phyloP scores from a whole-genome alignment of 2,113 vertebrate genomes.

The Sardina pilchardus region DNA sequence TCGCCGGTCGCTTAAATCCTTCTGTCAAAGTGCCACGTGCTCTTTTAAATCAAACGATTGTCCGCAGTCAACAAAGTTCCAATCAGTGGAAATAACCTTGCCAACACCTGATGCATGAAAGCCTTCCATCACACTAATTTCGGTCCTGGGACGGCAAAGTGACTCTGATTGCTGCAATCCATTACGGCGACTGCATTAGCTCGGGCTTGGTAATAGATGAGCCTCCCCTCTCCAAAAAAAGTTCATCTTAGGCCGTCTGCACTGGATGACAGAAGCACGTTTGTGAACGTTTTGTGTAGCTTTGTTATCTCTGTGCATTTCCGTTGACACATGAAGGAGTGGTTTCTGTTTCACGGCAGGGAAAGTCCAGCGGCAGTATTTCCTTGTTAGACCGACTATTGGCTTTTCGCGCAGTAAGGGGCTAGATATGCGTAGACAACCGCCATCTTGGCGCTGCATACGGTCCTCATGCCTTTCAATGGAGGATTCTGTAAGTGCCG shows the following conservation, averaged over 20 bases:
- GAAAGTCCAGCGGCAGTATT: too few species aligned
- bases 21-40: constrained; percentile 45
- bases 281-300: too few species aligned
- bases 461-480: too few species aligned
- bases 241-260: neutral
- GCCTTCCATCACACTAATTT: constrained; percentile 30
- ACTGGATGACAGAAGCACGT: too few species aligned
- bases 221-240: neutral
- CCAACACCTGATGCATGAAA: neutral
- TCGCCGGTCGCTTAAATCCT: constrained; percentile 31
- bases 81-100: neutral
- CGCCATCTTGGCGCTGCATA: too few species aligned
- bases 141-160: constrained; percentile 50
- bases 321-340: too few species aligned
- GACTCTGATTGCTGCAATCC: constrained; percentile 67
- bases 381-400: too few species aligned
- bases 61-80: constrained; percentile 43
- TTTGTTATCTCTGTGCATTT: too few species aligned
- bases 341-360: too few species aligned
- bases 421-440: too few species aligned
- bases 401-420: too few species aligned
- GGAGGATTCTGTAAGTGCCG: too few species aligned
- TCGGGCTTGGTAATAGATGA: constrained; percentile 52
- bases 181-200: constrained; percentile 64
- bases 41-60: constrained; percentile 47